These are phyloP conservation scores for Rhinatrema bivittatum DNA, from an alignment of 2,797 vertebrate genomes.

Conservation along the genomic window DNA sequence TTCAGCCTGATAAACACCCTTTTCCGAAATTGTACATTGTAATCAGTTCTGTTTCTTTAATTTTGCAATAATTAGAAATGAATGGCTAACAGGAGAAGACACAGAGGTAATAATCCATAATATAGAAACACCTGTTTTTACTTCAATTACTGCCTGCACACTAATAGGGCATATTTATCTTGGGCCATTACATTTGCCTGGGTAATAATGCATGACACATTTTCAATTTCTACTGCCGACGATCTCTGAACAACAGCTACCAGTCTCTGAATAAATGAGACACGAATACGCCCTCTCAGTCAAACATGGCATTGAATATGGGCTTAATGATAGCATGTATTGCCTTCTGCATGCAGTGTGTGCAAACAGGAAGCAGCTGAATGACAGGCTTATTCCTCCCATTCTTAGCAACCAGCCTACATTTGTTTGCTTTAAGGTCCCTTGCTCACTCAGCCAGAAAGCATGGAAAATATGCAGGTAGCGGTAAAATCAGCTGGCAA, in stretches of 20 bases:
- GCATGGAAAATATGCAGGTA: conserved; percentile 14
- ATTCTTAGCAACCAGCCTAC: conserved; percentile 32
- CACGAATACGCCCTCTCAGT: conserved; percentile 30
- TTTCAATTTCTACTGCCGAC: conserved; percentile 37
- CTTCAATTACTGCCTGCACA: conserved; percentile 38
- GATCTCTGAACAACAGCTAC: conserved; percentile 31
- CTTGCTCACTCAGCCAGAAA: conserved; percentile 26
- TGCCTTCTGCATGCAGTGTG: neutral
- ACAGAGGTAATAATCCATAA: conserved; percentile 40
- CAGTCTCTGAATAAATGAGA: conserved; percentile 29
- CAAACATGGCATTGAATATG: conserved; percentile 16
- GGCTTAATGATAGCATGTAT: conserved; percentile 23
- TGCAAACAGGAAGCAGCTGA: conserved; percentile 39
- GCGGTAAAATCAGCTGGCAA: too few relatives aligned
- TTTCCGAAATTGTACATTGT: conserved; percentile 9
- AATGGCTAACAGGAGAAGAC: conserved; percentile 25
- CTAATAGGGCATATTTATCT: conserved; percentile 45
- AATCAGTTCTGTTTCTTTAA: neutral
- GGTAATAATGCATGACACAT: conserved; percentile 51
- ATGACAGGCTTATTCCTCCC: conserved; percentile 21
- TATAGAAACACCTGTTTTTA: conserved; percentile 57
- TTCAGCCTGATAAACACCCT: too few relatives aligned
- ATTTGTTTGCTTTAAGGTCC: conserved; percentile 39
- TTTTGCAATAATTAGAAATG: conserved; percentile 9
- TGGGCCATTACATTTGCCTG: conserved; percentile 51